A percentile compares a stretch with the other conserved stretches of the same genome.
Conservation (phyloP, 1,140 invertebrate species). For the Drosophila quadrilineata region DNA sequence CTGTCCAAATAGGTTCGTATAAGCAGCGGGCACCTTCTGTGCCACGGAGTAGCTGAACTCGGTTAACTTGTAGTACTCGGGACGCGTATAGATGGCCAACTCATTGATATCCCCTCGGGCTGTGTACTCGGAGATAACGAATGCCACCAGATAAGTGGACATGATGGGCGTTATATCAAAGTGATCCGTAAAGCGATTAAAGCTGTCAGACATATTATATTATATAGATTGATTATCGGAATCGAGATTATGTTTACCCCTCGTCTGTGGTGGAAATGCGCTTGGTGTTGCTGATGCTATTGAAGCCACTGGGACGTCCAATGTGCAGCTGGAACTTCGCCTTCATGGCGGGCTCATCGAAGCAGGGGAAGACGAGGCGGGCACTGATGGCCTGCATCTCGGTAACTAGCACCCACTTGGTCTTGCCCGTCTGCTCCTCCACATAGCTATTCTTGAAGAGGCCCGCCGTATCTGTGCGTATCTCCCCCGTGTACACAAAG, state of each 20-base stretch:
- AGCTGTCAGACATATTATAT: slow-evolving; percentile 2
- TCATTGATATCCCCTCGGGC: slow-evolving; percentile 51
- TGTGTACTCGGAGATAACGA: slow-evolving; percentile 87
- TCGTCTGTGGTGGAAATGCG: slow-evolving; percentile 15
- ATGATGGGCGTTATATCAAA: slow-evolving; percentile 85
- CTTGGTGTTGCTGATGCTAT: slow-evolving; percentile 82
- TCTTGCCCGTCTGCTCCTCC: slow-evolving; percentile 63
- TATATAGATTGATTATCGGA: neutral
- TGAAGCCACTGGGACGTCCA: slow-evolving; percentile 83
- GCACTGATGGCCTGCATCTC: slow-evolving; percentile 93
- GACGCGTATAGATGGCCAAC: slow-evolving; percentile 84
- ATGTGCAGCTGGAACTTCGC: slow-evolving; percentile 88
- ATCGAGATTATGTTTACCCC: slow-evolving; percentile 27
- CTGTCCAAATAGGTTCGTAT: slow-evolving; percentile 81
- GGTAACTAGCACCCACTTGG: slow-evolving; percentile 85
- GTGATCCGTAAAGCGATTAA: slow-evolving; percentile 28
- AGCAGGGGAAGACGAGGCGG: slow-evolving; percentile 92
- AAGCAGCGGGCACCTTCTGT: slow-evolving; percentile 82
- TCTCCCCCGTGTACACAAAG: slow-evolving; percentile 76
- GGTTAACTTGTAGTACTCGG: slow-evolving; percentile 84
- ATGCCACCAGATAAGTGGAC: slow-evolving; percentile 89
- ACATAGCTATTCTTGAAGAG: slow-evolving; percentile 83
- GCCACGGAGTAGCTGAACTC: slow-evolving; percentile 82
- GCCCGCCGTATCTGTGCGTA: slow-evolving; percentile 82
- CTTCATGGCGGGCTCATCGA: slow-evolving; percentile 93